Evolutionary conservation across 2,797 vertebrate species (phyloP).

Genomic region (Cephalopachus bancanus): DNA sequence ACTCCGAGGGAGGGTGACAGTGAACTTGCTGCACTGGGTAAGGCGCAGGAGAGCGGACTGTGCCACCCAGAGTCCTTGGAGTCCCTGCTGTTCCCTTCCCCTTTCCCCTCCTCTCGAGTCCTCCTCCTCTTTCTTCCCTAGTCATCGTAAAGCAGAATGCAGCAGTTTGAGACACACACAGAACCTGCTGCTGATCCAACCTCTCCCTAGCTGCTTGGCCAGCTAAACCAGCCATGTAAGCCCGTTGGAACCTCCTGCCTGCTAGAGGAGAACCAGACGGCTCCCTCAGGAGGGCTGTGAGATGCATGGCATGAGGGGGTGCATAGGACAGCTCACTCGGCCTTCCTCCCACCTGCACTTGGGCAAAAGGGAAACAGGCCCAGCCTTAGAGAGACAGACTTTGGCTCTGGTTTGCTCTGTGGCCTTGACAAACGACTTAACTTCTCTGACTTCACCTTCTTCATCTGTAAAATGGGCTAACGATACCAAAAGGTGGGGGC

Average conservation of each 20-base stretch:
- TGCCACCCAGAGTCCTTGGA: fast-evolving
- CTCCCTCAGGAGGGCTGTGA: not conserved
- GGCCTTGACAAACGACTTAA: not conserved
- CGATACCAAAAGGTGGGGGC: not conserved
- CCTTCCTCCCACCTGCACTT: not conserved
- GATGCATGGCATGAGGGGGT: not conserved
- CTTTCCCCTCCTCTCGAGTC: not conserved
- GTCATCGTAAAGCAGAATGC: not conserved
- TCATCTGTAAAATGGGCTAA: not conserved
- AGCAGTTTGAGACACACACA: not conserved
- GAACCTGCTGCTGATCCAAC: too few relatives aligned
- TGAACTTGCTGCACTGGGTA: fast-evolving
- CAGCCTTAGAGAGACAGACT: not conserved
- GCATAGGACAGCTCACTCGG: too few relatives aligned
- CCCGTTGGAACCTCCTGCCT: not conserved
- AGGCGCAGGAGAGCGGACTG: fast-evolving
- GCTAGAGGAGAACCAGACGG: fast-evolving
- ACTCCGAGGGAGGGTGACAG: fast-evolving
- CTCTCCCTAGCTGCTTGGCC: not conserved
- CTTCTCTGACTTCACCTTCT: not conserved
- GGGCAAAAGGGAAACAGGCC: not conserved
- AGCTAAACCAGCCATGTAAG: not conserved
- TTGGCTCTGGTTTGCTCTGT: not conserved
- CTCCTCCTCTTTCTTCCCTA: not conserved
- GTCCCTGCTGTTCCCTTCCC: too few relatives aligned